Conservation (phyloP, 1,140 invertebrate genomes). For the Panagrolaimus sp. region DNA sequence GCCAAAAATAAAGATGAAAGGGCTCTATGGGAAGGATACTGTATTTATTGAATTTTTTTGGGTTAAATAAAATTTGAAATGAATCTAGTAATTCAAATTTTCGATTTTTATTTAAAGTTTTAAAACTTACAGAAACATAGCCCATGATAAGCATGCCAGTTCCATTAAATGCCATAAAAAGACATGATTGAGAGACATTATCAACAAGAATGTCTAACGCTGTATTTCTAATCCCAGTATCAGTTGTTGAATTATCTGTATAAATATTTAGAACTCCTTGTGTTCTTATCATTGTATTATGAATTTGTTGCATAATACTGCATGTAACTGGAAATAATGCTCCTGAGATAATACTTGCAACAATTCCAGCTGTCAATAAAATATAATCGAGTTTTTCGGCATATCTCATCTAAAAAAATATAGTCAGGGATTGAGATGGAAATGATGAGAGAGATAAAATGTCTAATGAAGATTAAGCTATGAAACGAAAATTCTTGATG, state of each 20-base stretch:
- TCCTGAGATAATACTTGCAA: constrained; percentile 19
- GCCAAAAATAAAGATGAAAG: too few relatives aligned
- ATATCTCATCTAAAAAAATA: constrained; percentile 49
- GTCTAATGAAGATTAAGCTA: too few relatives aligned
- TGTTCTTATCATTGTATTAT: constrained; percentile 26
- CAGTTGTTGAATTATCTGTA: constrained; percentile 28
- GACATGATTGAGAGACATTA: not conserved
- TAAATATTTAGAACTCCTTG: constrained; percentile 10
- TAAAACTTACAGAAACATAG: constrained; percentile 28
- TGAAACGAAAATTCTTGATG: too few relatives aligned
- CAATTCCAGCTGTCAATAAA: constrained; percentile 29
- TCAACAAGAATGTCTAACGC: not conserved
- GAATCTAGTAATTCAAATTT: too few relatives aligned
- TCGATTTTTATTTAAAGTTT: too few relatives aligned
- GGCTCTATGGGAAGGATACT: not conserved
- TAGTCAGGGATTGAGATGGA: too few relatives aligned
- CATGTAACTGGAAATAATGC: constrained; percentile 25
- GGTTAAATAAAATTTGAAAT: not conserved
- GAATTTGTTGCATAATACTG: constrained; percentile 35
- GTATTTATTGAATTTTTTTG: too few relatives aligned
- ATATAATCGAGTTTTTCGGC: constrained; percentile 38
- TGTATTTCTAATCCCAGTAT: constrained; percentile 14
- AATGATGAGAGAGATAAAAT: too few relatives aligned
- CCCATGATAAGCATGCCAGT: constrained; percentile 18
- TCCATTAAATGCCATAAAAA: constrained; percentile 4